These are phyloP conservation scores for Lapara coniferarum DNA, from an alignment of 2,888 invertebrate species.

Conservation along the genomic window DNA sequence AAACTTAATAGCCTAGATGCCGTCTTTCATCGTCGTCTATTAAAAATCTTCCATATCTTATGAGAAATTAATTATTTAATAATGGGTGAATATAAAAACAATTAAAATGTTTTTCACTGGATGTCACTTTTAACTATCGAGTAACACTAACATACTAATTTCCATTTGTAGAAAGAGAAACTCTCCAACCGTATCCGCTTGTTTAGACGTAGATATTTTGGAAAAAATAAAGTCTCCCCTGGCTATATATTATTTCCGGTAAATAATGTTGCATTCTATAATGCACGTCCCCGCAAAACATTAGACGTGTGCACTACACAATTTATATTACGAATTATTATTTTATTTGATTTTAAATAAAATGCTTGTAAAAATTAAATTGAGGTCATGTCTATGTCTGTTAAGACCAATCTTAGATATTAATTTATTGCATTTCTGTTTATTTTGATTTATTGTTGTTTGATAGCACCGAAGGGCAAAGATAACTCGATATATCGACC, in stretches of 20 bases:
- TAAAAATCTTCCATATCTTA: too few relatives aligned
- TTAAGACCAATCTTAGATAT: conserved; percentile 21
- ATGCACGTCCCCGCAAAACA: conserved; percentile 50
- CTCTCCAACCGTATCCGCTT: conserved; percentile 78
- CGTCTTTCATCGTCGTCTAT: too few relatives aligned
- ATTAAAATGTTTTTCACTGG: conserved; percentile 32
- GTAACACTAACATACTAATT: conserved; percentile 59
- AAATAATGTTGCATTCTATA: conserved; percentile 66
- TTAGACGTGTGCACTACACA: conserved; percentile 43
- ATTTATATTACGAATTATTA: conserved; percentile 19
- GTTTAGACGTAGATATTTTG: conserved; percentile 80
- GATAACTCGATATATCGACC: conserved; percentile 79
- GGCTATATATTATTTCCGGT: conserved; percentile 70
- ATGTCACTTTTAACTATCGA: conserved; percentile 8
- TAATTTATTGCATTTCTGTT: conserved; percentile 25
- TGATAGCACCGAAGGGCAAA: conserved; percentile 79
- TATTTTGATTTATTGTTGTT: conserved; percentile 44
- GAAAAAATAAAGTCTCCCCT: conserved; percentile 78
- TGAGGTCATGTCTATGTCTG: background rate
- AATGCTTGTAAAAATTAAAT: background rate
- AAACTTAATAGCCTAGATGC: too few relatives aligned
- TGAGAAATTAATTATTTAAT: too few relatives aligned
- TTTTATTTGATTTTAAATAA: background rate
- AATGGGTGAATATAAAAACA: too few relatives aligned
- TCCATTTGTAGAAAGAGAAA: conserved; percentile 78